Conservation (phyloP, 2,797 vertebrate genomes). For the Sardinella longiceps region DNA sequence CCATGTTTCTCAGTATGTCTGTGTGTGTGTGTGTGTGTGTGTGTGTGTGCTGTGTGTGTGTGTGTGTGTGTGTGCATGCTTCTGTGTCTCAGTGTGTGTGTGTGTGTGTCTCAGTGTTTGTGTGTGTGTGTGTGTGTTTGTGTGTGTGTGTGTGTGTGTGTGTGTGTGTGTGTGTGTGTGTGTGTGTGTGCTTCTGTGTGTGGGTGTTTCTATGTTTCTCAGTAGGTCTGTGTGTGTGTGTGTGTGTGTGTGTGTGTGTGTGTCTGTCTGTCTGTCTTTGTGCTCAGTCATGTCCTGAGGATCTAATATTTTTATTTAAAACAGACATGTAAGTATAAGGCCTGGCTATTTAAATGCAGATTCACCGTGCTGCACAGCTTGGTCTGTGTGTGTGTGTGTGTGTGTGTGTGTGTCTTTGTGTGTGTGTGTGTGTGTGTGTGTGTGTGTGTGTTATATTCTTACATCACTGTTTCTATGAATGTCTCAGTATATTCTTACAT, state of each 20-base stretch:
- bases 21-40: conserved; percentile 8
- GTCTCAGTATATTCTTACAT: no score
- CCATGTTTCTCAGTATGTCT: no score
- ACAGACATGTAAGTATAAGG: no score
- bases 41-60: not conserved
- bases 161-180: conserved; percentile 32
- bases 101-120: not conserved
- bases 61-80: not conserved
- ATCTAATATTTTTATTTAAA: no score
- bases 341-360: no score
- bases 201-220: not conserved
- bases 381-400: conserved; percentile 12
- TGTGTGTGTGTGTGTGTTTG: not conserved
- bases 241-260: conserved; percentile 33
- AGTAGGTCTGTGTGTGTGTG: conserved; percentile 20
- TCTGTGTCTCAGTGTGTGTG: no score
- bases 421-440: not conserved
- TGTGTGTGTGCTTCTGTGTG: no score
- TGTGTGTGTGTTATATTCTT: not conserved
- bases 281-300: no score
- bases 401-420: not conserved
- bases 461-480: no score
- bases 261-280: not conserved
- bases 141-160: conserved; percentile 19
- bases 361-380: not conserved